Percentiles rank a stretch among this genome's conserved stretches.
Conservation (phyloP, 1,140 invertebrate species). For the Holotrichia oblita region DNA sequence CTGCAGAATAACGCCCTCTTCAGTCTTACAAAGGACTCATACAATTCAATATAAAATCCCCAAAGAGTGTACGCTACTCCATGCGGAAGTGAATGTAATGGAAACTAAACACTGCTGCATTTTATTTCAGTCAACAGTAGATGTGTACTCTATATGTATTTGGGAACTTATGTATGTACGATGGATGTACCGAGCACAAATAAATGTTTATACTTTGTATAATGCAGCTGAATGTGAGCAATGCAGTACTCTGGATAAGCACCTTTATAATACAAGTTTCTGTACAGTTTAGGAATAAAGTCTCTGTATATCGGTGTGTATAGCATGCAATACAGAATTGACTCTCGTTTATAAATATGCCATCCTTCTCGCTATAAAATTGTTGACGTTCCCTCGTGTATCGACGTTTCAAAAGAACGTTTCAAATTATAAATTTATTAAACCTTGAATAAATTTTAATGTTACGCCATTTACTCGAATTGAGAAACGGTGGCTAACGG, state of each 20-base stretch:
- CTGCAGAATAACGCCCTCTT: neutral
- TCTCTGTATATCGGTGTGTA: too few species aligned
- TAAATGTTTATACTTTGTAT: too few species aligned
- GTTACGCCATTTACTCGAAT: neutral
- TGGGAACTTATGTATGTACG: neutral
- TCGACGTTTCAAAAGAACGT: neutral
- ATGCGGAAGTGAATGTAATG: neutral
- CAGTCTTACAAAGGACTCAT: neutral
- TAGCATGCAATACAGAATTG: too few species aligned
- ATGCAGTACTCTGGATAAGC: too few species aligned
- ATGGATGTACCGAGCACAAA: too few species aligned
- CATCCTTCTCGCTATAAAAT: slow-evolving; percentile 5
- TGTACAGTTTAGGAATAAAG: too few species aligned
- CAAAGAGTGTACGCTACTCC: neutral
- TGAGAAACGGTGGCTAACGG: neutral
- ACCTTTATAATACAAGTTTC: too few species aligned
- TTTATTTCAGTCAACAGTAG: slow-evolving; percentile 9
- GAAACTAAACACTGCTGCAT: slow-evolving; percentile 32
- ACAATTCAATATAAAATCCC: slow-evolving; percentile 34
- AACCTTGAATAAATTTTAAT: slow-evolving; percentile 12
- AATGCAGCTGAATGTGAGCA: too few species aligned
- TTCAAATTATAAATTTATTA: slow-evolving; percentile 2
- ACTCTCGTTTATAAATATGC: too few species aligned
- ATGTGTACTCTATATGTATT: neutral
- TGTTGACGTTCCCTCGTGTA: neutral